phyloP scores from a whole-genome alignment of 37 sponge, comb jelly and placozoan species.

The Agelas oroides region DNA sequence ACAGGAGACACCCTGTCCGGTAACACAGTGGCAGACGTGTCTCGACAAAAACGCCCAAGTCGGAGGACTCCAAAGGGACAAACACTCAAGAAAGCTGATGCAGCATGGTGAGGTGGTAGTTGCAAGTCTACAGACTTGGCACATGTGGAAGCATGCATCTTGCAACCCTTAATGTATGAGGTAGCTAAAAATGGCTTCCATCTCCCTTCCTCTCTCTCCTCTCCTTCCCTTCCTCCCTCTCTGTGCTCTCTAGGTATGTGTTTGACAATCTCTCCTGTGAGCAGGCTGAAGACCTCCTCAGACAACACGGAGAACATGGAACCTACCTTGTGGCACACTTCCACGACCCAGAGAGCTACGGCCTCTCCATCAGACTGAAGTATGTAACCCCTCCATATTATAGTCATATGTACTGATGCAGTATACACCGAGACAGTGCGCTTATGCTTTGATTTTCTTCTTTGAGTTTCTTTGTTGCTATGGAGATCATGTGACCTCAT shows the following conservation, averaged over 20 bases:
- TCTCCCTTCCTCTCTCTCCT: too few relatives aligned
- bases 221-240: too few relatives aligned
- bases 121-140: too few relatives aligned
- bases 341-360: constrained; percentile 61
- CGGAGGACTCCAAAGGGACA: not conserved
- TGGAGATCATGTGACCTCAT: too few relatives aligned
- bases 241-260: constrained; percentile 63
- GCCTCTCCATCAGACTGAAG: constrained; percentile 41
- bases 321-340: constrained; percentile 65
- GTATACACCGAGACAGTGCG: too few relatives aligned
- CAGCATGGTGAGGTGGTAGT: constrained; percentile 1
- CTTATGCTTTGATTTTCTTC: too few relatives aligned
- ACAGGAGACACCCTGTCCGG: too few relatives aligned
- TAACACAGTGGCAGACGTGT: not conserved
- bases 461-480: too few relatives aligned
- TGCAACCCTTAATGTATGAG: too few relatives aligned
- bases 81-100: not conserved
- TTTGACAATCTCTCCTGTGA: constrained; percentile 68
- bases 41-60: not conserved
- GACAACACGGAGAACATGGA: constrained; percentile 58
- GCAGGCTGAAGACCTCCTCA: constrained; percentile 61
- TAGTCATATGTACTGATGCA: too few relatives aligned
- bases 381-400: constrained; percentile 1
- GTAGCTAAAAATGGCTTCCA: too few relatives aligned
- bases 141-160: too few relatives aligned